phyloP scores from a whole-genome alignment of 2,888 invertebrate species.

The Taphrorychus bicolor region DNA sequence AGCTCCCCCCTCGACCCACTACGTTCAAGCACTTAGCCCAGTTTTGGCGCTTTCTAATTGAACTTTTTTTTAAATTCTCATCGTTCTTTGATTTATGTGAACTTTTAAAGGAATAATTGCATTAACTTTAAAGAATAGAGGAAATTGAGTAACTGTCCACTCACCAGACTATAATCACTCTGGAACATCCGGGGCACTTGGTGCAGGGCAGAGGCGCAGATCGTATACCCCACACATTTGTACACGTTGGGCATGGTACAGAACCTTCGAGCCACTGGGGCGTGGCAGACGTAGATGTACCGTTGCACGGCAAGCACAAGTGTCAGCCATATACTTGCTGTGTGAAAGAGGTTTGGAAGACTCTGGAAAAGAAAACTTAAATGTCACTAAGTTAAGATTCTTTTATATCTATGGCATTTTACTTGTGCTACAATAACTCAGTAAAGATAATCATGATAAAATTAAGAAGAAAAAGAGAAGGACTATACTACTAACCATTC shows the following conservation, averaged over 20 bases:
- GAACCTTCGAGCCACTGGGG: slow-evolving; percentile 85
- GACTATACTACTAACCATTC: too few species aligned
- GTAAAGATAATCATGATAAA: too few species aligned
- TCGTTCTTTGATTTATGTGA: too few species aligned
- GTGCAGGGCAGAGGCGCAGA: slow-evolving; percentile 79
- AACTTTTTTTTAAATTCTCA: too few species aligned
- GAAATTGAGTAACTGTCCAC: too few species aligned
- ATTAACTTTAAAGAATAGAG: too few species aligned
- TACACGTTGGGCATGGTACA: slow-evolving; percentile 77
- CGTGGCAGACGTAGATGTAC: slow-evolving; percentile 95
- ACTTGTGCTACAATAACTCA: too few species aligned
- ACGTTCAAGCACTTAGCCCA: not conserved
- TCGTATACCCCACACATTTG: slow-evolving; percentile 80
- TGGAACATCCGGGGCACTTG: slow-evolving; percentile 87
- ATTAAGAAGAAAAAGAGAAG: too few species aligned
- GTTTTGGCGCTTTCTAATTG: not conserved
- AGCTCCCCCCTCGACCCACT: not conserved
- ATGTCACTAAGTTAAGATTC: too few species aligned
- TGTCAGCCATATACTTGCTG: slow-evolving; percentile 93
- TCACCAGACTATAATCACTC: slow-evolving; percentile 62
- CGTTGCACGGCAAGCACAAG: slow-evolving; percentile 89
- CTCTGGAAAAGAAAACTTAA: slow-evolving; percentile 59
- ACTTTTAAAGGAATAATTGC: too few species aligned
- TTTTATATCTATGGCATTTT: too few species aligned
- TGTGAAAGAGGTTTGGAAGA: slow-evolving; percentile 89